These are phyloP conservation scores for Sanderia malayensis DNA, from an alignment of 30 jellyfish, hydroid and myxozoan species.

Conservation along the genomic window DNA sequence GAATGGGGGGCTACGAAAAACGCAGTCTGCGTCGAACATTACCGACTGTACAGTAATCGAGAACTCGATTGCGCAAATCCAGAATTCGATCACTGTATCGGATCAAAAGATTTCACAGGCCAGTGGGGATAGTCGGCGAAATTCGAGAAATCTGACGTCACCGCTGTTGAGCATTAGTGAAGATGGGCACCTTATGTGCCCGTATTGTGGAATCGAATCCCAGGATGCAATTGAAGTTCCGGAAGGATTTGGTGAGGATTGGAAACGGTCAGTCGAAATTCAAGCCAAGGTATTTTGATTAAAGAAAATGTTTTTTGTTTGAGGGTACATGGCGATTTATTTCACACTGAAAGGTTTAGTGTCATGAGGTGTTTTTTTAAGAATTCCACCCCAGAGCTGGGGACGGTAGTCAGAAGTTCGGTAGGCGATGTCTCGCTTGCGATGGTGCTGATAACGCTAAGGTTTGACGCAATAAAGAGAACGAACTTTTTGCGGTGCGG, in stretches of 20 bases:
- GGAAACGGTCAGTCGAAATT: constrained; percentile 62
- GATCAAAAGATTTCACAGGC: constrained; percentile 46
- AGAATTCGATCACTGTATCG: constrained; percentile 14
- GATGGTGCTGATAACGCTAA: too few relatives aligned
- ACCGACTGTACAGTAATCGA: constrained; percentile 9
- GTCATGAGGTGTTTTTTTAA: too few relatives aligned
- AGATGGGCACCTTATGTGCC: constrained; percentile 44
- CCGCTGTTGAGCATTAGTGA: constrained; percentile 25
- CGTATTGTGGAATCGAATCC: constrained; percentile 51
- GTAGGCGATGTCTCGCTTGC: too few relatives aligned
- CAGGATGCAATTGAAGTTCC: constrained; percentile 32
- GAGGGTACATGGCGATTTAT: too few relatives aligned
- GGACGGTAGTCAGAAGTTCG: too few relatives aligned
- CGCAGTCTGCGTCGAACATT: constrained; percentile 23
- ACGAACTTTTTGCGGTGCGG: too few relatives aligned
- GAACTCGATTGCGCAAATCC: constrained; percentile 5
- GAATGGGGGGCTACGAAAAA: not conserved
- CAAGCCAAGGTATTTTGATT: constrained; percentile 98
- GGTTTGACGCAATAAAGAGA: too few relatives aligned
- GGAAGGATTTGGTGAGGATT: constrained; percentile 54
- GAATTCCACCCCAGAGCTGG: too few relatives aligned
- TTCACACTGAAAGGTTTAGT: too few relatives aligned
- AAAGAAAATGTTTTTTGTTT: too few relatives aligned
- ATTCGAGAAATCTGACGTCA: constrained; percentile 1
- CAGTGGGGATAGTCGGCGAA: constrained; percentile 20